A percentile compares a stretch with the other conserved stretches of the same genome.
phyloP scores from a whole-genome alignment of 2,888 invertebrate genomes.

The Cephus rjabovi region DNA sequence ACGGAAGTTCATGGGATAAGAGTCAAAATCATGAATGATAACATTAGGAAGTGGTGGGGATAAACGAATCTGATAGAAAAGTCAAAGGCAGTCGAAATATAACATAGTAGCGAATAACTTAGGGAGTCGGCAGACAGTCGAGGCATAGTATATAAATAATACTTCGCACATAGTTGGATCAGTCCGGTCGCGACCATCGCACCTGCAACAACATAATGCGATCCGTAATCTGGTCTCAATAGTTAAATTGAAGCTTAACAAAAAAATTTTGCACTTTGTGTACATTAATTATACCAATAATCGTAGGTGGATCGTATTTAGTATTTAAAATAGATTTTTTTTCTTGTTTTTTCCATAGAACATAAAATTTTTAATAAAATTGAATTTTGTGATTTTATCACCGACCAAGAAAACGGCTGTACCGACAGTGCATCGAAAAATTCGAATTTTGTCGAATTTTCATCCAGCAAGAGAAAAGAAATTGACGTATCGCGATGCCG shows the following conservation, averaged over 20 bases:
- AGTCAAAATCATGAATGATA: neutral
- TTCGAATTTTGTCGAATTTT: neutral
- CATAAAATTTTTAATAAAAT: neutral
- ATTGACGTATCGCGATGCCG: constrained; percentile 43
- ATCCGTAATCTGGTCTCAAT: constrained; percentile 7
- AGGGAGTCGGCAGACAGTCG: neutral
- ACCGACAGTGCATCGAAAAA: neutral
- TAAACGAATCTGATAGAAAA: neutral
- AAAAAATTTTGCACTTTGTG: neutral
- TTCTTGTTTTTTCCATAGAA: no score
- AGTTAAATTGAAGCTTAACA: neutral
- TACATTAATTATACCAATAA: neutral
- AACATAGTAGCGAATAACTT: neutral
- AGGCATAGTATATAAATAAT: constrained; percentile 57
- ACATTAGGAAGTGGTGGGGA: neutral
- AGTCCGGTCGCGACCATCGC: constrained; percentile 60
- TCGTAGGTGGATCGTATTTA: neutral
- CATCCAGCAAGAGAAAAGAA: neutral
- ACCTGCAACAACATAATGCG: constrained; percentile 52
- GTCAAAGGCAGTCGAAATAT: neutral
- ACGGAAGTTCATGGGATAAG: neutral
- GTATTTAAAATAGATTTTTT: neutral
- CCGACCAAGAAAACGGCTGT: neutral
- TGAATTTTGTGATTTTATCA: neutral
- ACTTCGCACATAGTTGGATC: constrained; percentile 58